Percentiles rank a stretch among this genome's conserved stretches.
phyloP scores from a whole-genome alignment of 2,797 vertebrate species.

The Adelosebastes latens region DNA sequence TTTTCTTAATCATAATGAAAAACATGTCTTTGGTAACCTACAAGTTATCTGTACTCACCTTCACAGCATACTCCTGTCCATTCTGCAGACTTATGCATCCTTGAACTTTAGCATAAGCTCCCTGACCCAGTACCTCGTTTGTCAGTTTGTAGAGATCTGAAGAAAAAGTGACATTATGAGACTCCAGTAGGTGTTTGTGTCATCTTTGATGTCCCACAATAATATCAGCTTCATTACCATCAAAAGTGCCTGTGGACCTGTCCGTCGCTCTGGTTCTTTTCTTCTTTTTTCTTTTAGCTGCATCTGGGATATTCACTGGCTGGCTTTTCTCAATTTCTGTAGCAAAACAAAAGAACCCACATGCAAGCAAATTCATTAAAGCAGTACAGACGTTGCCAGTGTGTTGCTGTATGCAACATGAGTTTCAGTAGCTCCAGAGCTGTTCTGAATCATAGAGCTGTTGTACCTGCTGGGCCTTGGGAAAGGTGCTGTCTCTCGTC shows the following conservation, averaged over 20 bases:
- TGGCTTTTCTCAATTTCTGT: constrained; percentile 91
- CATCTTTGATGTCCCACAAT: neutral
- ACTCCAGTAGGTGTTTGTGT: neutral
- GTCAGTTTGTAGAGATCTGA: constrained; percentile 94
- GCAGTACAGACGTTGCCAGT: neutral
- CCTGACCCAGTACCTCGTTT: constrained; percentile 93
- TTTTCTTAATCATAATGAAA: neutral
- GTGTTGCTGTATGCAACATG: neutral
- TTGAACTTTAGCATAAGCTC: constrained; percentile 95
- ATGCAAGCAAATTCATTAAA: neutral
- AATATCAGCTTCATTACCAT: constrained; percentile 80
- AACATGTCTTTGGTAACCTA: neutral
- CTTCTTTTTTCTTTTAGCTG: constrained; percentile 92
- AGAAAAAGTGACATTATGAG: constrained; percentile 19
- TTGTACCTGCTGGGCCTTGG: constrained; percentile 69
- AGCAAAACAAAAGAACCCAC: constrained; percentile 6
- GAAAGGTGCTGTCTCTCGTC: constrained; percentile 60
- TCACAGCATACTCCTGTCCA: constrained; percentile 94
- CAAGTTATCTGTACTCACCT: constrained; percentile 78
- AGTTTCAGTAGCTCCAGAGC: neutral
- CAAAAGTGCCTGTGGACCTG: constrained; percentile 89
- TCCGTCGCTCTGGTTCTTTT: constrained; percentile 88
- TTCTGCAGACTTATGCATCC: constrained; percentile 92
- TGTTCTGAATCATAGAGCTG: neutral
- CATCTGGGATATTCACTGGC: constrained; percentile 87